phyloP scores from a whole-genome alignment of 2,797 vertebrate genomes.

The Hylomyscus alleni region DNA sequence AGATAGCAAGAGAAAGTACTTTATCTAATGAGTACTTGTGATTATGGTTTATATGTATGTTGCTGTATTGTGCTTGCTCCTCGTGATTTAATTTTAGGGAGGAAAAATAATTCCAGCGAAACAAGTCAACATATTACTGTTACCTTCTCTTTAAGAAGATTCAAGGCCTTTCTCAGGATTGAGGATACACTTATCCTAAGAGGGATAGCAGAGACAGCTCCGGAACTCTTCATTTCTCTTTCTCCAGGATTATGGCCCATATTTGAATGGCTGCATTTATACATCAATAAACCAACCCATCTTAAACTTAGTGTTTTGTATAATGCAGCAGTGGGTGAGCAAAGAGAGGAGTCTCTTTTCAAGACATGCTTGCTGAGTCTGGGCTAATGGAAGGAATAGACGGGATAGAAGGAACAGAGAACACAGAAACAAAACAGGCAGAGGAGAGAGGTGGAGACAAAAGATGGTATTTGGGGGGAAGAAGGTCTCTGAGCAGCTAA shows the following conservation, averaged over 20 bases:
- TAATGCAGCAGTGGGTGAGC: neutral
- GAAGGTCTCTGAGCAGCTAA: neutral
- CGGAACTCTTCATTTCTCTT: neutral
- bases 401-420: neutral
- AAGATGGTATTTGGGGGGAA: neutral
- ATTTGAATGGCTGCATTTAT: neutral
- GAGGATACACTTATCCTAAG: neutral
- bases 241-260: neutral
- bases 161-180: neutral
- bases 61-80: neutral
- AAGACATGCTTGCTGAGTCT: constrained; percentile 37
- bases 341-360: constrained; percentile 15
- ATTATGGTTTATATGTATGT: neutral
- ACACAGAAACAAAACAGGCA: neutral
- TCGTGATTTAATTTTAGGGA: neutral
- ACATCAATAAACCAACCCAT: neutral
- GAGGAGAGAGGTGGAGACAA: neutral
- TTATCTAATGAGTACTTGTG: neutral
- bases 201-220: neutral
- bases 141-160: neutral
- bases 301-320: neutral
- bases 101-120: neutral
- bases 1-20: neutral
- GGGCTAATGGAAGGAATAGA: neutral
- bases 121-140: neutral